Evolutionary conservation across 2,888 invertebrate genomes (phyloP), one percentile per base, ranked within the genome.

Genomic region (Creontiades dilutus): DNA sequence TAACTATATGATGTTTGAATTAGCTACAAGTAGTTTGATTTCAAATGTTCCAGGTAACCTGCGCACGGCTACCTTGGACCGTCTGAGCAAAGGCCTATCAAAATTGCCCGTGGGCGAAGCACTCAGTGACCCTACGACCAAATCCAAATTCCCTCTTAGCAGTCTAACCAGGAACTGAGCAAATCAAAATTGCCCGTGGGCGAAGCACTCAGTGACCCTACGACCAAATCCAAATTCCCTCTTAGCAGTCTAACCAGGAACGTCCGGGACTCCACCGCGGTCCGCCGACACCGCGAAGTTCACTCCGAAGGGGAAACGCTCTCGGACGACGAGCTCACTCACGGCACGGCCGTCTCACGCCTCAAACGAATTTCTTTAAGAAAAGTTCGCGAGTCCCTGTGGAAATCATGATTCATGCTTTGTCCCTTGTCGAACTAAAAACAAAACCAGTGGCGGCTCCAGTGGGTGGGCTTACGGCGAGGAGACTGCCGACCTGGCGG

Each of bases 361-460:
- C 94, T 97, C 93, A 97, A 97, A 94, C 95, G 96, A 93, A 96
- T 97, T 86, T 97, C 97, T 0, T 93, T 97, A 91, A 94, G 96
- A 92, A 97, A 97, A 93, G 94, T 97, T 90, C 94, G 96, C 92
- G 96, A 88, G 55, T 88, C 88, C 23, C 23, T 96, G 88, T 97
- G 97, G 97, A 95, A 96, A 92, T 96, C 96, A 95, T 96, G 92
- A 92, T 92, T 92, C 87, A 89, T 90, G 87, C 91, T 91, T 48
- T 89, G 89, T 57, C 81, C 81, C 52, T 46, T 61, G 46, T 68
- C 89, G 27, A 55, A 89, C 81, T 82, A 61, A 89, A 55, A 89
- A 23, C 23, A n/a, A n/a, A n/a, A n/a, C 68, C 9, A 68, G 68
- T 68, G 47, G 48, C 14, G 48, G 68, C 86, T 68, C 68, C 4